Evolutionary conservation across 2,797 vertebrate genomes (phyloP), one percentile per base, ranked within the genome.

Genomic region (Australoheros facetus): DNA sequence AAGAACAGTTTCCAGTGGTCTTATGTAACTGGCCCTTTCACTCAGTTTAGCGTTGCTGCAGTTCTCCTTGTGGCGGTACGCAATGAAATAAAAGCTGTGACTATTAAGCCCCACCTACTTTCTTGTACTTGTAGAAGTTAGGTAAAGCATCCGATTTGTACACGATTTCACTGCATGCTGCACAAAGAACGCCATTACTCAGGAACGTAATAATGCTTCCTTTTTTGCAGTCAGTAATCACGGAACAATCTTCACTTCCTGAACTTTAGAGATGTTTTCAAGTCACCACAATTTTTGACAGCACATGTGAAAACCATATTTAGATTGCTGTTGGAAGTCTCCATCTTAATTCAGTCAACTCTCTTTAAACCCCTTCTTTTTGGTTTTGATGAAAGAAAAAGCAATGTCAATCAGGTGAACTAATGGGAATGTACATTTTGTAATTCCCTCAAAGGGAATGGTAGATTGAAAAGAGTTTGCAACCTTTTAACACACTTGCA

Each of bases 381-480:
- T 89, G 89, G 74, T 92, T 94, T 89, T 84, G 93, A 94, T 92
- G 85, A 94, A 89, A 92, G 94, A 91, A 92, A 93, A 93, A 84
- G 88, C 79, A 48, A 76, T 28, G 95, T 94, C 95, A 96, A 91
- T 96, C 95, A 95, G 92, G 87, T 62, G 76, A 90, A 89, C 94
- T 94, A 95, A 95, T 94, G 92, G 92, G 91, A 93, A 93, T 77
- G 90, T 91, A 91, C 90, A 89, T 95, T 95, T 94, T 95, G 90
- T 95, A 95, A 95, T 95, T 94, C 90, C 86, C 87, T 95, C 94
- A 95, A 94, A 96, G 93, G 88, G 92, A 94, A 93, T 87, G 72
- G 88, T 85, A 94, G 95, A 95, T 95, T 93, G 93, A 94, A 96
- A 94, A 94, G 94, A 94, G 91, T 94, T 93, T 92, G 92, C 93